Base-by-base conservation (phyloP, 2,888 invertebrate species). In the Noctua janthina region DNA sequence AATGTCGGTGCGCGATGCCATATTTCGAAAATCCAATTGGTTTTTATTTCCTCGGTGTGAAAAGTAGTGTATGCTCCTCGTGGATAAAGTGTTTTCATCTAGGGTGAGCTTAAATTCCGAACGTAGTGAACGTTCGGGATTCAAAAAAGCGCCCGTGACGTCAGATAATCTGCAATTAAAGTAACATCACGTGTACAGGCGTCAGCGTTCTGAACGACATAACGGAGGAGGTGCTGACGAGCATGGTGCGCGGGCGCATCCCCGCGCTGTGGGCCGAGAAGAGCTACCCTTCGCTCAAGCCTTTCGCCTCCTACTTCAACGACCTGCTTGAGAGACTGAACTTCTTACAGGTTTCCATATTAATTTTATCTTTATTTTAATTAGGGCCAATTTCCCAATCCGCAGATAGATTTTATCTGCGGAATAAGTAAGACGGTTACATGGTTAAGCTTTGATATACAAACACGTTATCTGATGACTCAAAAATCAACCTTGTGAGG, bases 221-320 rank as follows among this genome's bases (percentile, higher is more conserved):
- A 87, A 97, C 99, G 74, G 99, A 99, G 92, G 98, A 98, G 92
- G 98, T 99, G 35, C 97, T 98, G 81, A 97, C 98, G 74, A 98
- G 99, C 87, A 98, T 99, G 91, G 97, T 99, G 84, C 98, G 98
- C 83, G 98, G 98, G 8, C 98, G 97, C 94, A 98, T 99, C 89
- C 99, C 99, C 0, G 97, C 97, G 56, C 97, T 98, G 94, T 99
- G 99, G 99, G 98, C 98, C 82, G 97, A 97, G 89, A 98, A 98
- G 91, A 99, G 99, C 15, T 99, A 99, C 94, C 99, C 99, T 1
- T 99, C 99, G 8, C 96, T 99, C 51, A 99, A 99, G 93, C 99
- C 99, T 0, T 97, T 99, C 23, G 99, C 98, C 49, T 98, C 98
- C 90, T 99, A 99, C 93, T 97, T 99, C 77, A 97, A 97, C 86